Evolutionary conservation across 2,888 invertebrate species (phyloP), one percentile per base, ranked within the genome.

Genomic region (Polydrusus tereticollis): DNA sequence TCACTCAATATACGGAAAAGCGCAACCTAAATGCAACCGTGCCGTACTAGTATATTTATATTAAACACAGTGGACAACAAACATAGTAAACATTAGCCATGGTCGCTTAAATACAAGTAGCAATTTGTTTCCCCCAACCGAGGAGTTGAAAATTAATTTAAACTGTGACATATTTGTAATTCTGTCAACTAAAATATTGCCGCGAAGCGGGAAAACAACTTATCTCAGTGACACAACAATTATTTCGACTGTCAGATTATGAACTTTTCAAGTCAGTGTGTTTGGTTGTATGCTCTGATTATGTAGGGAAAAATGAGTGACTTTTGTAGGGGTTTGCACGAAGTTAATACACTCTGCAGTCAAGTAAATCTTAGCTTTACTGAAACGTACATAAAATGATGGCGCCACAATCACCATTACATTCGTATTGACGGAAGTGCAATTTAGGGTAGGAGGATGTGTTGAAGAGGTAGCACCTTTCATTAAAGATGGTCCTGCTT

Each of bases 181-280:
- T 62, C 62, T 47, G 62, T 62, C 62, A 47, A 18, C 33, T 29
- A 29, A 43, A 62, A 62, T 45, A 33, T 29, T 47, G 12, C 16
- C 20, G 45, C 10, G 47, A 29, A 29, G 33, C 47, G 33, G 45
- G 18, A 47, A 62, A 62, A 62, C 62, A 62, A 62, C 62, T 62
- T 33, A 62, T 62, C 62, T 47, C 62, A 20, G 33, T 47, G 62
- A 62, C 20, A 33, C 33, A 45, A 47, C 45, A 62, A 62, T 62
- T 62, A 62, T 26, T 62, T 26, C n/a, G 7, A n/a, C 26, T 45
- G 62, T 62, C 62, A 33, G 62, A 62, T 62, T 45, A 62, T 62
- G 47, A 62, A 62, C 29, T 62, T 62, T 62, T 47, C 62, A 18
- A 62, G 20, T 16, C 8, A 21, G 29, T 29, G 18, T 45, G 62